Evolutionary conservation across 2,113 vertebrate genomes (phyloP).

Genomic region (Xerus inauris): DNA sequence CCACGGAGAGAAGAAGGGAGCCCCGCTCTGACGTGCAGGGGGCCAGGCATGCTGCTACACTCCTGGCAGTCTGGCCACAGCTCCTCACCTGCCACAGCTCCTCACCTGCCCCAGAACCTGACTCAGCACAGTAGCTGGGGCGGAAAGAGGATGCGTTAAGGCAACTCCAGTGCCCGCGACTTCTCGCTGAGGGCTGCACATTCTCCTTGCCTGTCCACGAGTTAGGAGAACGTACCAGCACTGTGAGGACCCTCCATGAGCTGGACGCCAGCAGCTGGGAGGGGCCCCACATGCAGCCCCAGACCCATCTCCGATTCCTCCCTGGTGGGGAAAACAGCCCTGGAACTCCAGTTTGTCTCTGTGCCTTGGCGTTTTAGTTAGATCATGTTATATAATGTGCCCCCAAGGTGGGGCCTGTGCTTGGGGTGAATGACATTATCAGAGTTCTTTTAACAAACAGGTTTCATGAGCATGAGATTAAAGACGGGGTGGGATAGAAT

Average conservation of each 20-base stretch:
- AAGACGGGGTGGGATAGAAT: neutral
- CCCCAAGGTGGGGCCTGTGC: accelerated
- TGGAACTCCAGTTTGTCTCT: neutral
- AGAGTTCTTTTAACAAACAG: neutral
- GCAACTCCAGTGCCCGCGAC: neutral
- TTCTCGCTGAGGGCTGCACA: neutral
- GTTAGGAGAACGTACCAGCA: neutral
- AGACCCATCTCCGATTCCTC: accelerated
- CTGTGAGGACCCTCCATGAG: neutral
- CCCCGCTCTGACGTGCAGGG: no score
- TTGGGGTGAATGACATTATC: neutral
- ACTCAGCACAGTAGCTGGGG: neutral
- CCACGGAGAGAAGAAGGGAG: no score
- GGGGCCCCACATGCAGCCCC: accelerated
- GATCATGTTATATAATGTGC: neutral
- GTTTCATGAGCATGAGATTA: neutral
- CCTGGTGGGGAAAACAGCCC: accelerated
- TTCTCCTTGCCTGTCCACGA: no score
- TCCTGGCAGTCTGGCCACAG: neutral
- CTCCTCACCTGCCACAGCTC: neutral
- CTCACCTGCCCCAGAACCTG: neutral
- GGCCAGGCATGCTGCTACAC: no score
- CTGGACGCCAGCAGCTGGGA: neutral
- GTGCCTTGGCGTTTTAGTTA: accelerated
- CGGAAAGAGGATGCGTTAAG: neutral